phyloP scores from a whole-genome alignment of 2,888 invertebrate species.

The Physocephala rufipes region DNA sequence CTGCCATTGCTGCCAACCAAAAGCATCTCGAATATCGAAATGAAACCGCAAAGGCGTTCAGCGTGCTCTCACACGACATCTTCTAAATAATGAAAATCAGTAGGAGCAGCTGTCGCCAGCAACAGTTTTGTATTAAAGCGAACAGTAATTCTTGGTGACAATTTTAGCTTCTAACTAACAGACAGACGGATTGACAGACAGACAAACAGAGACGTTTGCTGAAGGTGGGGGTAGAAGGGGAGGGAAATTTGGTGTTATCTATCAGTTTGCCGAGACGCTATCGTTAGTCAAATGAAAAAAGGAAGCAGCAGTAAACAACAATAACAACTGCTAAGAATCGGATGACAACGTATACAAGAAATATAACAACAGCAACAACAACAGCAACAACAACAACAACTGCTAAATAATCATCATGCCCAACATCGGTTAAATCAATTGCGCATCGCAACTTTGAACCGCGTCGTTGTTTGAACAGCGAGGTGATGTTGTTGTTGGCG shows the following conservation, averaged over 20 bases:
- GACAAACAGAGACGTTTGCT: background rate
- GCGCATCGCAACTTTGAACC: conserved; percentile 57
- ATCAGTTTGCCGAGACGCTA: background rate
- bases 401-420: conserved; percentile 34
- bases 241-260: conserved; percentile 2
- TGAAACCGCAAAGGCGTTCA: background rate
- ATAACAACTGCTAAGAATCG: conserved; percentile 37
- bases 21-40: background rate
- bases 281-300: background rate
- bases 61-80: conserved; percentile 32
- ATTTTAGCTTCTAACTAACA: conserved; percentile 25
- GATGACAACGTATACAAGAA: too few species aligned
- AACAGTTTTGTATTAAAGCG: background rate
- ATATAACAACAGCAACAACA: conserved; percentile 44
- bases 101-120: background rate
- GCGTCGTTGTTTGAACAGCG: conserved; percentile 1
- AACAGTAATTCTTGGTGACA: conserved; percentile 15
- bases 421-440: conserved; percentile 60
- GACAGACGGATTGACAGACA: conserved; percentile 8
- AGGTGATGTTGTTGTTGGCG: conserved; percentile 19
- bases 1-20: too few species aligned
- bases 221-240: background rate
- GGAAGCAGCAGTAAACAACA: conserved; percentile 38
- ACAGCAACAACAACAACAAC: conserved; percentile 43
- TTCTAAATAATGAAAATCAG: conserved; percentile 20